These are phyloP conservation scores for Triplophysa dalaica DNA, from an alignment of 2,113 vertebrate species.

Conservation along the genomic window DNA sequence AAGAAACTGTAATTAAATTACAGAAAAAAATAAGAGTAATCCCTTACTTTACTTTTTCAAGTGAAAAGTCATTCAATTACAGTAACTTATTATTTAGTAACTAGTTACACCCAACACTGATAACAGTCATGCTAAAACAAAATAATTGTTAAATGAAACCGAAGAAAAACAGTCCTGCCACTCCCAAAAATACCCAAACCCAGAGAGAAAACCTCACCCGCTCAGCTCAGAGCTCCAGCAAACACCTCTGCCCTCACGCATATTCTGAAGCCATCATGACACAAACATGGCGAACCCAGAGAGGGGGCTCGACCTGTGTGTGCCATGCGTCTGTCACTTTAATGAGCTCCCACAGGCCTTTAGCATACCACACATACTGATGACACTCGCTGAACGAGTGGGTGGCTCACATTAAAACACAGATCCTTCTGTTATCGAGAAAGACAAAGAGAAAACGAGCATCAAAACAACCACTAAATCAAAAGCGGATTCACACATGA, in stretches of 20 bases:
- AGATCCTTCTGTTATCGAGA: conserved; percentile 34
- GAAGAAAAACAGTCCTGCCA: neutral
- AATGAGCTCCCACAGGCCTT: conserved; percentile 74
- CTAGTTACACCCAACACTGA: no score
- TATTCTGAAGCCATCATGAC: conserved; percentile 39
- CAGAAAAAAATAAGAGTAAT: no score
- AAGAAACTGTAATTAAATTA: no score
- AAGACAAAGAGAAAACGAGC: conserved; percentile 39
- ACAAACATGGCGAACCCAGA: conserved; percentile 41
- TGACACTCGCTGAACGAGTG: conserved; percentile 39
- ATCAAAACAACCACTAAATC: conserved; percentile 39
- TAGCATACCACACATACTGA: conserved; percentile 46
- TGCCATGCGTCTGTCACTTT: conserved; percentile 65
- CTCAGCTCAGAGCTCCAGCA: neutral
- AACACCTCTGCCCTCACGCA: conserved; percentile 5
- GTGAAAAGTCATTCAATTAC: no score
- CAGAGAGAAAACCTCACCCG: neutral
- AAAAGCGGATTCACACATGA: conserved; percentile 27
- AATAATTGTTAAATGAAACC: no score
- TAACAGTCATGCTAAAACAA: no score
- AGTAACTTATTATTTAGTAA: no score
- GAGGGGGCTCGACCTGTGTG: conserved; percentile 58
- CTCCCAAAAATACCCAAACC: conserved; percentile 18
- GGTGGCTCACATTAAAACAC: conserved; percentile 33
- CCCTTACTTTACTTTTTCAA: no score